Evolutionary conservation across 2,888 invertebrate genomes (phyloP), one percentile per base, ranked within the genome.

Genomic region (Aphidoletes aphidimyza): DNA sequence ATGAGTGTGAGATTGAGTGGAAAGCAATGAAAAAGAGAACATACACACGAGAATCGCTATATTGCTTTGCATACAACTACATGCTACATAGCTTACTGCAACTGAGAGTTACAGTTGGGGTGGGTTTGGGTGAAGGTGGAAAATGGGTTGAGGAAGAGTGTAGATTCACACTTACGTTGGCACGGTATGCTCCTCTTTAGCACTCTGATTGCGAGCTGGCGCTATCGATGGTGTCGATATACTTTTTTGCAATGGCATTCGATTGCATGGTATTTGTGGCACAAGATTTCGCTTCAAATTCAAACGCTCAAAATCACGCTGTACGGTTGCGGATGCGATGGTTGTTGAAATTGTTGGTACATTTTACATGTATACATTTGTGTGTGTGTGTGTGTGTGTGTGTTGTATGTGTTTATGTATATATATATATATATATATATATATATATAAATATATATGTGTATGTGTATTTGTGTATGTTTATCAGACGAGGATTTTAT

Each of bases 141-240:
- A n/a, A n/a, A n/a, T n/a, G n/a, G n/a, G n/a, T n/a, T 47, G 5
- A 2, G 47, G 47, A 5, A 47, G 19, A 54, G 22, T 30, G 19
- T 85, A 86, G 84, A 47, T 83, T 84, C 69, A 84, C 83, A 92
- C 93, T 92, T 90, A 93, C 93, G 92, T 90, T 86, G 92, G 91
- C 85, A 92, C 87, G 85, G 86, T 87, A 85, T 86, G 87, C 85
- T 90, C 90, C 88, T 92, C 90, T 88, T 93, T 93, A 86, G 92
- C 92, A 85, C 91, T 91, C 87, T 92, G 90, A 87, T 93, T 93
- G 86, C 92, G 90, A 42, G 92, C 92, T 45, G 95, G 95, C 84
- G 96, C 94, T 86, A 97, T 97, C 86, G 96, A 96, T 84, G 96
- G 96, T 84, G 97, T 97, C 26, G 97, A 97, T 85, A 97, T 94